A percentile compares a stretch with the other conserved stretches of the same genome.
Evolutionary conservation across 2,888 invertebrate species (phyloP).

Genomic region (Artemia sinica): DNA sequence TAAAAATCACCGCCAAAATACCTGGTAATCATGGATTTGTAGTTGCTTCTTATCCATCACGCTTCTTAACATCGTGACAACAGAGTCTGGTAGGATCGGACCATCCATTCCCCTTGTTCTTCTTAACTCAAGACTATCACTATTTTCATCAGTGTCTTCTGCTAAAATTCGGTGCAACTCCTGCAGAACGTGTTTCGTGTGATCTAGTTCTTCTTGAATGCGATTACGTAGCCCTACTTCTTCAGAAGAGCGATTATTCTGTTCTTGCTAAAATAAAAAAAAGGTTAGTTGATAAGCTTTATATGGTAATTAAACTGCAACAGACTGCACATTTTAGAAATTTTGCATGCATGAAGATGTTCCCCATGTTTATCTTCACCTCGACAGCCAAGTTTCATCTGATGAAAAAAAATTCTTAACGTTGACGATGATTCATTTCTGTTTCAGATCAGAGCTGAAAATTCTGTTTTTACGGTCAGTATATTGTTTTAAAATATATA

Average conservation of each 20-base stretch:
- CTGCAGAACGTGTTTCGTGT: neutral
- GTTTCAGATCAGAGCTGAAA: too few relatives aligned
- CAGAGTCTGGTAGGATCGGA: slow-evolving; percentile 9
- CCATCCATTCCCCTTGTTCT: neutral
- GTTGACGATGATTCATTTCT: too few relatives aligned
- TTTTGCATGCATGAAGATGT: too few relatives aligned
- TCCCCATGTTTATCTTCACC: too few relatives aligned
- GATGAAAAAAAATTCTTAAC: too few relatives aligned
- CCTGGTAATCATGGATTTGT: slow-evolving; percentile 9
- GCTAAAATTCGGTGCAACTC: neutral
- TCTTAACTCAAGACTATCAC: neutral
- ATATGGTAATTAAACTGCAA: too few relatives aligned
- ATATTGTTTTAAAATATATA: too few relatives aligned
- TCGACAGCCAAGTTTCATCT: too few relatives aligned
- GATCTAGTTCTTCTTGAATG: neutral
- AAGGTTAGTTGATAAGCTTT: too few relatives aligned
- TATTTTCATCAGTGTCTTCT: neutral
- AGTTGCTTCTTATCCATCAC: slow-evolving; percentile 1
- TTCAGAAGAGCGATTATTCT: neutral
- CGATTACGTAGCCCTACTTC: neutral
- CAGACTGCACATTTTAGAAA: too few relatives aligned
- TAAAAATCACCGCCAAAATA: neutral
- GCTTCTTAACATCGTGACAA: neutral
- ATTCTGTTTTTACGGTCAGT: too few relatives aligned
- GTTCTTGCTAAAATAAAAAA: neutral